A percentile compares a stretch with the other conserved stretches of the same genome.
Evolutionary conservation across 1,140 invertebrate genomes (phyloP).

Genomic region (Ips typographus): DNA sequence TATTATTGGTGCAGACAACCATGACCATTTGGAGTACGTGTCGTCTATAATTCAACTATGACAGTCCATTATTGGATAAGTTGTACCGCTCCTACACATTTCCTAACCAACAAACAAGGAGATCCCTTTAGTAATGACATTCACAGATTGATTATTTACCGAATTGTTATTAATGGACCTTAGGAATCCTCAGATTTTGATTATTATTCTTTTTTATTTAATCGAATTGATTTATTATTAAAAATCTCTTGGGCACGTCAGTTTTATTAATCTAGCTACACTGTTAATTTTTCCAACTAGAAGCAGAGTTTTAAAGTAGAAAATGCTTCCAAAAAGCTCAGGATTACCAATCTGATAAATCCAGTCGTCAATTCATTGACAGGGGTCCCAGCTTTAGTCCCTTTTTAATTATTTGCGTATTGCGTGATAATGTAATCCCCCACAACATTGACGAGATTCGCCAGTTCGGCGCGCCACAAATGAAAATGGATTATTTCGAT

Average conservation of each 20-base stretch:
- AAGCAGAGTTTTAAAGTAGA: too few relatives aligned
- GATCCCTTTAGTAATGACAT: constrained; percentile 43
- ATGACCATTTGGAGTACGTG: constrained; percentile 25
- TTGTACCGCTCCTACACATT: constrained; percentile 47
- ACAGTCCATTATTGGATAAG: constrained; percentile 50
- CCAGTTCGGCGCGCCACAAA: constrained; percentile 21
- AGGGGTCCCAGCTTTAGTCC: constrained; percentile 21
- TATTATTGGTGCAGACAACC: constrained; percentile 27
- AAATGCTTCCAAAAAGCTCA: constrained; percentile 3
- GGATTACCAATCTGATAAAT: constrained; percentile 21
- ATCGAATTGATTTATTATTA: constrained; percentile 18
- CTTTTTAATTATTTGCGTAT: constrained; percentile 33
- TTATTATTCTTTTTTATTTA: constrained; percentile 8
- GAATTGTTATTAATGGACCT: constrained; percentile 41
- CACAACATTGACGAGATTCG: constrained; percentile 27
- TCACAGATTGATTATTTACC: constrained; percentile 44
- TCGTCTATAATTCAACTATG: constrained; percentile 49
- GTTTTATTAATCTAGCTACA: too few relatives aligned
- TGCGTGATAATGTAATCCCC: constrained; percentile 31
- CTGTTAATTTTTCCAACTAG: too few relatives aligned
- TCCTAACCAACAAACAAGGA: constrained; percentile 43
- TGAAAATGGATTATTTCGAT: constrained; percentile 24
- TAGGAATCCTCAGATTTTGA: constrained; percentile 19
- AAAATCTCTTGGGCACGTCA: too few relatives aligned
- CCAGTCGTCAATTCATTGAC: constrained; percentile 21